Evolutionary conservation across 2,888 invertebrate genomes (phyloP).

Genomic region (Smittia aterrima): DNA sequence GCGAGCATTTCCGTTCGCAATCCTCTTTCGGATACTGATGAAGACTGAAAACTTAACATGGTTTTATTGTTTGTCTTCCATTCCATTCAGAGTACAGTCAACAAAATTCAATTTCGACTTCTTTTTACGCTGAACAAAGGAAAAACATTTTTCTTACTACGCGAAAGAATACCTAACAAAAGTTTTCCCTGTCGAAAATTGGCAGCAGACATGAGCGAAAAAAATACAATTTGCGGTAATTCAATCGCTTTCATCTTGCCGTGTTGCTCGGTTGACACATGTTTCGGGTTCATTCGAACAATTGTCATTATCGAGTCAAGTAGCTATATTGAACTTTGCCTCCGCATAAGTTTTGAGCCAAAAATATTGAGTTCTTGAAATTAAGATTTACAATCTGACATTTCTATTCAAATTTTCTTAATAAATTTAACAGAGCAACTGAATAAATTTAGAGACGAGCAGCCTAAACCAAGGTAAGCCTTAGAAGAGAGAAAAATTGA

Average conservation of each 20-base stretch:
- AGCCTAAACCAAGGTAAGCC: background rate
- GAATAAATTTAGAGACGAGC: background rate
- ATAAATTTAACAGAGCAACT: background rate
- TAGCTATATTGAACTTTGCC: background rate
- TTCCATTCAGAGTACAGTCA: no score
- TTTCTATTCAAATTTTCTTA: background rate
- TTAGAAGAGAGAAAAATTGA: background rate
- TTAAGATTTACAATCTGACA: no score
- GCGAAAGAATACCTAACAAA: background rate
- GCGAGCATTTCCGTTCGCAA: no score
- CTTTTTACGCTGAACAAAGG: background rate
- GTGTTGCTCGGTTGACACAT: background rate
- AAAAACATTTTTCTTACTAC: background rate
- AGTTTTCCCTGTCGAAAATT: background rate
- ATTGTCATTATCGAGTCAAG: background rate
- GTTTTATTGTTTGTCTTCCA: no score
- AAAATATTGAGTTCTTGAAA: no score
- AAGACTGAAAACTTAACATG: no score
- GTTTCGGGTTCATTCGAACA: slow-evolving; percentile 2
- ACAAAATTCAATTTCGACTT: no score
- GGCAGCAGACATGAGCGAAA: background rate
- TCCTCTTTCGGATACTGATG: no score
- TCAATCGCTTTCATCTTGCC: background rate
- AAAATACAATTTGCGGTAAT: slow-evolving; percentile 1
- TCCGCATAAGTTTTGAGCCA: background rate